Base-by-base conservation (phyloP, 1,140 invertebrate species). In the Pinna nobilis region DNA sequence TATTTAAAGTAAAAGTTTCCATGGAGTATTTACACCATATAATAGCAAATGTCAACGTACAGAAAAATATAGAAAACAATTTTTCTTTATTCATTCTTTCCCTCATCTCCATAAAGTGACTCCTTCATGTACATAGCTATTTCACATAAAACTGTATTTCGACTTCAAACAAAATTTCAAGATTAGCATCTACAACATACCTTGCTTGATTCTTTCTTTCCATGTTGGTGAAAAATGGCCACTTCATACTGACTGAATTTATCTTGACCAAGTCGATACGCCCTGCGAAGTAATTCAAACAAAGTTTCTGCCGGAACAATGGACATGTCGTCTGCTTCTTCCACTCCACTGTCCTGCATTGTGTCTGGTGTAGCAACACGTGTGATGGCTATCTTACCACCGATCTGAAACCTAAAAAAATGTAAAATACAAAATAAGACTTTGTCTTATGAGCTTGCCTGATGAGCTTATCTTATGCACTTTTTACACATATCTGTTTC, bases 231-330 rank as follows among this genome's bases (percentile, higher is more conserved):
- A 44, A 67, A 57, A 39, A 83, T 78, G 15, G 67, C 68, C 18
- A 63, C n/a, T 44, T 83, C 80, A 49, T 84, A 84, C 39, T 83
- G 74, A 1, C 67, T 49, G 61, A 81, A 80, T 33, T 72, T 72
- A 11, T 69, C 53, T 1, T 64, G 57, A 11, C 61, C 70, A 20
- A 85, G 55, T 18, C 73, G 32, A 66, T 82, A 85, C 3, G 77
- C 68, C 28, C 76, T 47, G 35, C 77, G 68, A 30, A 85, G 65
- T 3, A 81, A 72, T 47, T 82, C 77, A 55, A 79, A 80, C n/a
- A 85, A 30, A 11, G 79, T 81, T 47, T 85, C 83, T 7, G 82
- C 72, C 11, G 80, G 82, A 18, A 85, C 79, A 44, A 85, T 33
- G 11, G 78, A 76, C 35, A 76, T 60, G 32, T 82, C 76, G n/a